A percentile compares a stretch with the other conserved stretches of the same genome.
These are phyloP conservation scores for Phrixothrix hirtus DNA, from an alignment of 2,888 invertebrate genomes.

Conservation along the genomic window DNA sequence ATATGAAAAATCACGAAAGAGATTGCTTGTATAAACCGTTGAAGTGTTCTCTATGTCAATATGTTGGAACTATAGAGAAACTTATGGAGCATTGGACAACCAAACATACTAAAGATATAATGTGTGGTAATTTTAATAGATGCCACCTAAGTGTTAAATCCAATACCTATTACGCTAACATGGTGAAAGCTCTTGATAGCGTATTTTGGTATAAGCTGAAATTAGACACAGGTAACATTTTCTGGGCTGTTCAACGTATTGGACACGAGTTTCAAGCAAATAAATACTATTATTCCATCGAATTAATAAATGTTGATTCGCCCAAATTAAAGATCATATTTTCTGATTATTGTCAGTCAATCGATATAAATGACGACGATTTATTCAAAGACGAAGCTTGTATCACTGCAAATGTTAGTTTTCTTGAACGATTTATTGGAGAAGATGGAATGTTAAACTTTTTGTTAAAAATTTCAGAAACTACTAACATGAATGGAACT, in stretches of 20 bases:
- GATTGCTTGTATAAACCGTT: conserved; percentile 35
- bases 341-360: conserved; percentile 39
- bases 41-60: conserved; percentile 38
- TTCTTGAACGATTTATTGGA: conserved; percentile 31
- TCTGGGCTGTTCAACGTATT: conserved; percentile 39
- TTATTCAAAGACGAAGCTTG: conserved; percentile 34
- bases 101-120: conserved; percentile 37
- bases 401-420: conserved; percentile 27
- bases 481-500: too few species aligned
- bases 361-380: conserved; percentile 32
- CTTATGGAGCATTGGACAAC: conserved; percentile 37
- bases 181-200: conserved; percentile 35
- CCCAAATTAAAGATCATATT: conserved; percentile 32
- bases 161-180: conserved; percentile 37
- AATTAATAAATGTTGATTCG: conserved; percentile 35
- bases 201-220: conserved; percentile 43
- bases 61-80: conserved; percentile 35
- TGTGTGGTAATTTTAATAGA: conserved; percentile 33
- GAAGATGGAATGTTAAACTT: too few species aligned
- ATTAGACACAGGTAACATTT: conserved; percentile 33
- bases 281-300: conserved; percentile 38
- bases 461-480: too few species aligned
- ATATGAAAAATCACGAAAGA: conserved; percentile 36
- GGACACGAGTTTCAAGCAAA: conserved; percentile 32
- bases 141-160: conserved; percentile 39